A percentile compares a stretch with the other conserved stretches of the same genome.
These are phyloP conservation scores for Apotomis capreana DNA, from an alignment of 2,888 invertebrate species.

Conservation along the genomic window DNA sequence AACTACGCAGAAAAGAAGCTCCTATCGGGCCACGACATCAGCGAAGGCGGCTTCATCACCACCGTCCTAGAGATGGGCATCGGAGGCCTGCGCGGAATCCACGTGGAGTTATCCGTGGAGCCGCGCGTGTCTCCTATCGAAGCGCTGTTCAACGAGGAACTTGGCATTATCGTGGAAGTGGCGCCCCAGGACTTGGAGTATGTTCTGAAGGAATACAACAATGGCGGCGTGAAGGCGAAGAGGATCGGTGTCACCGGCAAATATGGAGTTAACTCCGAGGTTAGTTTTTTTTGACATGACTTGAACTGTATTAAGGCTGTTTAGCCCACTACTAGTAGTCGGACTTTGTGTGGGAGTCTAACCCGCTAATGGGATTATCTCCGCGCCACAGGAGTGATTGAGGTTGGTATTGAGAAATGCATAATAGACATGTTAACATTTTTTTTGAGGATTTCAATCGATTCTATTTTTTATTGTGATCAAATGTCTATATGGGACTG, in stretches of 20 bases:
- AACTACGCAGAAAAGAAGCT: constrained; percentile 84
- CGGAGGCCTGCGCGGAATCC: constrained; percentile 92
- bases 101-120: constrained; percentile 82
- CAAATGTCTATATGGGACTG: too few species aligned
- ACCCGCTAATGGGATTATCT: too few species aligned
- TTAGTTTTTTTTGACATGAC: constrained; percentile 51
- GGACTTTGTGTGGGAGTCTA: too few species aligned
- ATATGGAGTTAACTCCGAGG: constrained; percentile 86
- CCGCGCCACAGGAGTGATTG: too few species aligned
- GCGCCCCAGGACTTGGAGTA: constrained; percentile 78
- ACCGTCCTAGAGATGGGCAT: constrained; percentile 98
- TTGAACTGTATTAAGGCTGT: background rate
- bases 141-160: constrained; percentile 92
- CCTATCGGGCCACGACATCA: constrained; percentile 96
- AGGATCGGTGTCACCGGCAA: constrained; percentile 87
- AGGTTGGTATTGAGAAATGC: too few species aligned
- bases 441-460: too few species aligned
- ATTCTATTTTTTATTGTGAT: too few species aligned
- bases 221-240: constrained; percentile 84
- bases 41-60: constrained; percentile 97
- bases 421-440: too few species aligned
- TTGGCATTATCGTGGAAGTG: constrained; percentile 93
- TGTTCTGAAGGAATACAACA: constrained; percentile 85
- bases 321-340: background rate
- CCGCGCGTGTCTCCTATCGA: constrained; percentile 83